Evolutionary conservation across 2,113 vertebrate genomes (phyloP).

Genomic region (Pyrgilauda ruficollis): DNA sequence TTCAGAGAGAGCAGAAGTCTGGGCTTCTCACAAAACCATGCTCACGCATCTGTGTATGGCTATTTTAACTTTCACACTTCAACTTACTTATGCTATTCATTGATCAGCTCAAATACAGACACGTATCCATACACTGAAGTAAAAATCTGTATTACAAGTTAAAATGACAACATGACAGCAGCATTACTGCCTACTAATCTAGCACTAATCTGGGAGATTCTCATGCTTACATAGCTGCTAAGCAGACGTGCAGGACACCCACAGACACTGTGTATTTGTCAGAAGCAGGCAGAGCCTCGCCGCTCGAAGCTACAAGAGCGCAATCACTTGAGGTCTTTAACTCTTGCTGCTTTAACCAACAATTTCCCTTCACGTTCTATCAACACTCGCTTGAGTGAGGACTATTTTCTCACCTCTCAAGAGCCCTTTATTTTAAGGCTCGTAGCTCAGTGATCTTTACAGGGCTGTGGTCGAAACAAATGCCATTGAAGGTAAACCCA

Average conservation of each 20-base stretch:
- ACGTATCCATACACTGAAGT: not conserved
- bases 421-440: constrained; percentile 16
- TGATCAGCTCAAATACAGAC: not conserved
- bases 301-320: not conserved
- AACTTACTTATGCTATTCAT: not conserved
- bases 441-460: not conserved
- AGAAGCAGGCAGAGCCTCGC: not conserved
- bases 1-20: not conserved
- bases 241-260: not conserved
- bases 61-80: not conserved
- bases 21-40: not conserved
- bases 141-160: not conserved
- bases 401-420: not conserved
- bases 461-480: constrained; percentile 47
- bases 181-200: not conserved
- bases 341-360: not conserved
- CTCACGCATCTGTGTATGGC: not conserved
- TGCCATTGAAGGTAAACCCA: constrained; percentile 39
- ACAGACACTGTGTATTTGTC: not conserved
- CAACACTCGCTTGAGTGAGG: not conserved
- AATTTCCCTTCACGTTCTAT: not conserved
- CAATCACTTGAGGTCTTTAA: not conserved
- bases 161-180: not conserved
- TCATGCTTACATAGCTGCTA: not conserved
- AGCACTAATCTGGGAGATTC: not conserved